Evolutionary conservation across 2,888 invertebrate species (phyloP), one percentile per base, ranked within the genome.

Genomic region (Drosophila testacea): DNA sequence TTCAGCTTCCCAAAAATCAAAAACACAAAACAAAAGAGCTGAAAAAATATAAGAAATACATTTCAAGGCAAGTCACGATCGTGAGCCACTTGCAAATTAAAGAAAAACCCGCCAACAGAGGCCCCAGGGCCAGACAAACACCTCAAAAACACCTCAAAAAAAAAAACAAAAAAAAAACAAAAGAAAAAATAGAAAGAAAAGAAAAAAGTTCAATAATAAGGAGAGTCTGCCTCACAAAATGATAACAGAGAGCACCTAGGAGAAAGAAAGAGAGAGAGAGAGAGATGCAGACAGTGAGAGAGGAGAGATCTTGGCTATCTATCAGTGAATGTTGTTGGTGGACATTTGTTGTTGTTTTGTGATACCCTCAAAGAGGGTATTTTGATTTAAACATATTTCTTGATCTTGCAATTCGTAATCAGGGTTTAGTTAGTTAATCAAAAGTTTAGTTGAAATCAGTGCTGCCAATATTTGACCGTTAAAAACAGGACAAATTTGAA

Each of bases 21-120:
- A 30, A 22, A 50, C 4, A 13, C 1, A 9, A 54, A 11, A 41
- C 11, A 54, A 38, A 57, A 54, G 16, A 9, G 16, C 59, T 52
- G 11, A 59, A 59, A 39, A 48, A 3, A 7, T 32, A 7, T 6
- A 42, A 42, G 11, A 51, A 59, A 63, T 56, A 67, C 51, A 83
- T 80, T 84, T 76, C 78, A 87, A 83, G 87, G 87, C 87, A 80
- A 87, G 87, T 83, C 87, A 87, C 83, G 87, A 83, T 77, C 74
- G 64, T 38, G 70, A 66, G 65, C 69, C 78, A 82, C 82, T 84
- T 84, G 83, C 78, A 69, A 87, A 84, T 83, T 77, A 63, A 64
- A 71, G 68, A 85, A 72, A 83, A 81, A 86, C 73, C 73, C 77
- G 69, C 72, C 72, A 67, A 61, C 50, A 51, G 60, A 51, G 48